Conservation (phyloP, 2,113 vertebrate species). For the Xiphophorus hellerii region DNA sequence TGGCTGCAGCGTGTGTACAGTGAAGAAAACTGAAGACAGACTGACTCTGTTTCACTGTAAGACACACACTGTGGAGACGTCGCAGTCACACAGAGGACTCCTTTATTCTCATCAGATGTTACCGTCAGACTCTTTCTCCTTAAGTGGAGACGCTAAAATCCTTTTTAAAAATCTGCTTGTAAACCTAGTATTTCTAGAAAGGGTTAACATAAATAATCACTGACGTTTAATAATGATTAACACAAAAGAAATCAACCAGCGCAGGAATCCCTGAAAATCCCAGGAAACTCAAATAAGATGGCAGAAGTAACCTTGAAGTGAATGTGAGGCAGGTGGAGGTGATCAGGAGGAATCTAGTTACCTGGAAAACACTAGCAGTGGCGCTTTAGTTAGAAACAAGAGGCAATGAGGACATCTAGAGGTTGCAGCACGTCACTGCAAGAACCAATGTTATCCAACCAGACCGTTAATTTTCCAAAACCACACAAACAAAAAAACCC, state of each 20-base stretch:
- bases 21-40: slow-evolving; percentile 36
- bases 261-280: not conserved
- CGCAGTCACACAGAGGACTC: slow-evolving; percentile 20
- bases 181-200: not conserved
- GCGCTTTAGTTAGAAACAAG: not conserved
- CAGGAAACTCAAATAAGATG: not conserved
- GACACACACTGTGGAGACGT: slow-evolving; percentile 22
- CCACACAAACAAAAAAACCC: too few relatives aligned
- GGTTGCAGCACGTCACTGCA: not conserved
- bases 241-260: not conserved
- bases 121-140: not conserved
- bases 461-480: too few relatives aligned
- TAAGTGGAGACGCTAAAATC: not conserved
- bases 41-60: slow-evolving; percentile 26
- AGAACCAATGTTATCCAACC: too few relatives aligned
- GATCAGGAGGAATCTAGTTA: not conserved
- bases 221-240: not conserved
- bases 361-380: not conserved
- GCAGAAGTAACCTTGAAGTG: not conserved
- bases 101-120: slow-evolving; percentile 34
- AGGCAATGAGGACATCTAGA: not conserved
- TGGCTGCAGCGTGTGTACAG: not conserved
- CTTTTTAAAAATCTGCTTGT: too few relatives aligned
- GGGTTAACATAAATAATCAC: not conserved
- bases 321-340: not conserved